phyloP scores from a whole-genome alignment of 2,797 vertebrate species.

The Rhinoraja longicauda region DNA sequence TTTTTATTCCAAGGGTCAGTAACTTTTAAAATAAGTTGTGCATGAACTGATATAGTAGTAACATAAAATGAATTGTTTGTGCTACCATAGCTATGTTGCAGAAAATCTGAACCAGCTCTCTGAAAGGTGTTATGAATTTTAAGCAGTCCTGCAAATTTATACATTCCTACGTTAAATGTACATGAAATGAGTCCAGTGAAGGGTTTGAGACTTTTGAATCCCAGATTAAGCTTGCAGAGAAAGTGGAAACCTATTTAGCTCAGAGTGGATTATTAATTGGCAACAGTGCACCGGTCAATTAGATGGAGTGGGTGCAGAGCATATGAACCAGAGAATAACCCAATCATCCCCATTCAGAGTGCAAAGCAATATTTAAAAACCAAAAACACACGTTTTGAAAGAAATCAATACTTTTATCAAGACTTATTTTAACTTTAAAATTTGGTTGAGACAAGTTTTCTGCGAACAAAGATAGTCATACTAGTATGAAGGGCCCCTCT shows the following conservation, averaged over 20 bases:
- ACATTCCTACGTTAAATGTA: background rate
- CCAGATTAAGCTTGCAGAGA: background rate
- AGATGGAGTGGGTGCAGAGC: too few relatives aligned
- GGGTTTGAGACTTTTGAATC: background rate
- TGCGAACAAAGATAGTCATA: background rate
- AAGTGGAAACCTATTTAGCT: background rate
- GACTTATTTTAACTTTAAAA: background rate
- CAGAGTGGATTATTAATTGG: too few relatives aligned
- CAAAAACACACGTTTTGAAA: background rate
- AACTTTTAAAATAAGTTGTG: background rate
- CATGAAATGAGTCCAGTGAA: background rate
- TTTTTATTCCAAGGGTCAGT: constrained; percentile 89
- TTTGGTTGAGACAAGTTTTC: background rate
- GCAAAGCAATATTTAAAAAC: too few relatives aligned
- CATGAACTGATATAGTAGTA: background rate
- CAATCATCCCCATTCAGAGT: too few relatives aligned
- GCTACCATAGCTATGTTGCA: background rate
- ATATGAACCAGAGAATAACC: too few relatives aligned
- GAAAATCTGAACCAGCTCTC: background rate
- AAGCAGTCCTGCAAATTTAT: background rate
- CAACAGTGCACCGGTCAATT: too few relatives aligned
- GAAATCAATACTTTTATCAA: background rate
- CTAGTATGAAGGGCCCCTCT: background rate
- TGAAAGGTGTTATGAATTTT: background rate
- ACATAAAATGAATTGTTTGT: background rate